Evolutionary conservation across 1,140 invertebrate genomes (phyloP), one percentile per base, ranked within the genome.

Genomic region (Reticulitermes speratus): DNA sequence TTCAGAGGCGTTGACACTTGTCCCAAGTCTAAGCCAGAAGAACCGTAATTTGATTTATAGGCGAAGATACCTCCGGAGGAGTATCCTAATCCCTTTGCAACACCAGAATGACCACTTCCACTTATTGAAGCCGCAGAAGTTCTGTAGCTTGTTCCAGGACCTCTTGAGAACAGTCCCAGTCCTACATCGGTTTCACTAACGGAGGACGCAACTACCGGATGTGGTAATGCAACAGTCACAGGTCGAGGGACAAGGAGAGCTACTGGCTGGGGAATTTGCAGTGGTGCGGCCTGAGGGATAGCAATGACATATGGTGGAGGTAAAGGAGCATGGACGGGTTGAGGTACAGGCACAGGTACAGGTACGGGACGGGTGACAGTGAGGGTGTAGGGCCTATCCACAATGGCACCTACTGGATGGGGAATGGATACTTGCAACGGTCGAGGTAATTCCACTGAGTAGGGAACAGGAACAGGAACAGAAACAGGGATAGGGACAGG

Each of bases 341-440:
- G 44, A 21, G 85, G 85, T 2, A 48, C 32, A 48, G 85, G 48
- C 69, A 65, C 69, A 25, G 85, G 85, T 21, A 81, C 69, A 25
- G 85, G 85, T 21, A 81, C 44, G 38, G 85, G 85, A 21, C 45
- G 11, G 30, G 2, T n/a, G 16, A 86, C 69, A 9, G 23, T 45
- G 55, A 86, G 59, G 7, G 85, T 59, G 85, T 86, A 86, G 3
- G 85, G 85, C 30, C 85, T 86, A 16, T 30, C 21, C 25, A 86
- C 65, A 12, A n/a, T 45, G 11, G 81, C 52, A 32, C 44, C 55
- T 25, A 69, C 55, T 12, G 85, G 55, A 23, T 81, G 85, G 1
- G 85, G 55, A 19, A 86, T 48, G 16, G 85, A 19, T 12, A 86
- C 85, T 21, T 55, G 85, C 11, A 86, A 2, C 6, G 85, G 85